Percentiles rank a stretch among this genome's conserved stretches.
These are phyloP conservation scores for Pseudomyrmex sp. DNA, from an alignment of 1,140 invertebrate species.

Conservation along the genomic window DNA sequence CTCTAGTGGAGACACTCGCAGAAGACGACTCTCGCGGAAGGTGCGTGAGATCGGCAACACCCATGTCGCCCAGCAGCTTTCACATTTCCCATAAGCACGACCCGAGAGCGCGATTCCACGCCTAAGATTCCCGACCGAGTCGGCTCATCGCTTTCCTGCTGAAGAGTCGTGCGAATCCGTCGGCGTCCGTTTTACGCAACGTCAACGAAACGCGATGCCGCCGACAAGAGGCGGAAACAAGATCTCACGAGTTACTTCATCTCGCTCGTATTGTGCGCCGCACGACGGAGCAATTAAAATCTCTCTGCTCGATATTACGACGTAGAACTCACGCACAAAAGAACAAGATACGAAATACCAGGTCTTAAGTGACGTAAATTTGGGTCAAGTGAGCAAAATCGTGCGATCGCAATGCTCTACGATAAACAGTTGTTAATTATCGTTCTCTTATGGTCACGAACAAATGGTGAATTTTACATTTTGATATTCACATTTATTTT, in stretches of 20 bases:
- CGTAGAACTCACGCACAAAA: slow-evolving; percentile 13
- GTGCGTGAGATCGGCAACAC: slow-evolving; percentile 75
- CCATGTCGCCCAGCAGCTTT: slow-evolving; percentile 71
- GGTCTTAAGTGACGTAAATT: not conserved
- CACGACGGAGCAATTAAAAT: slow-evolving; percentile 37
- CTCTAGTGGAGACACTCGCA: not conserved
- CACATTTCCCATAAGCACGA: slow-evolving; percentile 76
- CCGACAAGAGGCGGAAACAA: slow-evolving; percentile 37
- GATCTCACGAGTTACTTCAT: slow-evolving; percentile 51
- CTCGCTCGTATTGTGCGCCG: slow-evolving; percentile 46
- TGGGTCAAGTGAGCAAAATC: not conserved
- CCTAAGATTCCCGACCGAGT: slow-evolving; percentile 43
- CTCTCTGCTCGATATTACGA: slow-evolving; percentile 10
- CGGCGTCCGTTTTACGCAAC: slow-evolving; percentile 60
- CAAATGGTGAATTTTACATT: not conserved
- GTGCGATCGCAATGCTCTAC: too few relatives aligned
- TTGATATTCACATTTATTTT: not conserved
- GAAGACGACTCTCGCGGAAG: slow-evolving; percentile 42
- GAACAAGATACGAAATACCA: not conserved
- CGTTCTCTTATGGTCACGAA: not conserved
- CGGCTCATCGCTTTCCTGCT: slow-evolving; percentile 48
- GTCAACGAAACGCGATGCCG: not conserved
- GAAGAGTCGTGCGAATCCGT: slow-evolving; percentile 66
- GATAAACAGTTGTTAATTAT: slow-evolving; percentile 18
- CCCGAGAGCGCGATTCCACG: slow-evolving; percentile 24